Evolutionary conservation across 2,888 invertebrate species (phyloP).

Genomic region (Spisula solida): DNA sequence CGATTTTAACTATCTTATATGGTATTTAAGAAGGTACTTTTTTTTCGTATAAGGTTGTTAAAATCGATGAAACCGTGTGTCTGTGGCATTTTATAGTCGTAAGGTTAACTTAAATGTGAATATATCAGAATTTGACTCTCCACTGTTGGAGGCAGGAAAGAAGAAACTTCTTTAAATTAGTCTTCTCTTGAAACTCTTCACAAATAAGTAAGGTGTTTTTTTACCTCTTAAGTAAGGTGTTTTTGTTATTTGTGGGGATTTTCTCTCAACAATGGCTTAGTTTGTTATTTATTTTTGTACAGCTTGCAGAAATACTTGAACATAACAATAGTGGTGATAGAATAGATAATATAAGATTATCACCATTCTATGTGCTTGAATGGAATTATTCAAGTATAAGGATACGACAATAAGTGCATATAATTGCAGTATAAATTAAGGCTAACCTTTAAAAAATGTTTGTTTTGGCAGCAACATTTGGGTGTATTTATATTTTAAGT

Average conservation of each 20-base stretch:
- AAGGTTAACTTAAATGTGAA: not conserved
- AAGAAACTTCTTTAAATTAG: not conserved
- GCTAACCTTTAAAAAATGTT: too few species aligned
- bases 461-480: too few species aligned
- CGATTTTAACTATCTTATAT: too few species aligned
- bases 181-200: not conserved
- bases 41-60: too few species aligned
- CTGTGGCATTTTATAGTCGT: too few species aligned
- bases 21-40: too few species aligned
- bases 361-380: constrained; percentile 8
- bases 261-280: constrained; percentile 24
- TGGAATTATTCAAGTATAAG: not conserved
- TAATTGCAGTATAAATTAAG: too few species aligned
- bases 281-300: constrained; percentile 18
- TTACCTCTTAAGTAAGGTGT: too few species aligned
- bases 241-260: constrained; percentile 33
- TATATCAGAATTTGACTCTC: not conserved
- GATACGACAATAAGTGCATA: not conserved
- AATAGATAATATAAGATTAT: not conserved
- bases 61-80: too few species aligned
- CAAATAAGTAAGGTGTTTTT: constrained; percentile 9
- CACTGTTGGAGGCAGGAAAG: constrained; percentile 2
- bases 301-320: not conserved
- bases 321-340: not conserved
- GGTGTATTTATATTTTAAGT: too few species aligned